These are phyloP conservation scores for Aspidoscelis tigris DNA, from an alignment of 2,113 vertebrate species.

Conservation along the genomic window DNA sequence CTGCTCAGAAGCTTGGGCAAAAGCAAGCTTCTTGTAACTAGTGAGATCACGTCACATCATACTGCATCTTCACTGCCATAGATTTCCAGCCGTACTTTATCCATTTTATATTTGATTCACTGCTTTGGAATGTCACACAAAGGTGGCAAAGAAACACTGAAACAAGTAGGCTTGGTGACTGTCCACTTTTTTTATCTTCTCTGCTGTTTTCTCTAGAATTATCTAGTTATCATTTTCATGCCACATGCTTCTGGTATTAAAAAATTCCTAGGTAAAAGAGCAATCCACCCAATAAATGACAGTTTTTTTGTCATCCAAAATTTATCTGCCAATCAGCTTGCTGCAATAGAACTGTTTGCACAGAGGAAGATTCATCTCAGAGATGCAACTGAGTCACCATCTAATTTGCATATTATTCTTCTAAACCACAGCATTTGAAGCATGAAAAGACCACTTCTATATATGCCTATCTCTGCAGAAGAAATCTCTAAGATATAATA, in stretches of 20 bases:
- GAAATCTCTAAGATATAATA: constrained; percentile 17
- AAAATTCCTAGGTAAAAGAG: neutral
- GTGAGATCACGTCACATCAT: neutral
- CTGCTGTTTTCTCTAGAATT: neutral
- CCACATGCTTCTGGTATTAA: neutral
- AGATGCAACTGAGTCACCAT: neutral
- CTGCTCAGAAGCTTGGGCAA: neutral
- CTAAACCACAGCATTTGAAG: neutral
- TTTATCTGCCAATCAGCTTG: neutral
- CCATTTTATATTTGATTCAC: no score
- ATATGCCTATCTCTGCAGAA: constrained; percentile 13
- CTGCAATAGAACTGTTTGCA: neutral
- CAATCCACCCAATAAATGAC: neutral
- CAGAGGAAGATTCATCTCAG: neutral
- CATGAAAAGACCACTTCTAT: constrained; percentile 11
- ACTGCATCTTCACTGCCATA: no score
- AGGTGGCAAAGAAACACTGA: no score
- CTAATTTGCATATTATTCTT: neutral
- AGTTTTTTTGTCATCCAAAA: neutral
- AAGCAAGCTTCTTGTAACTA: neutral
- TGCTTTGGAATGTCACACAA: no score
- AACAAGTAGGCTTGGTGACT: no score
- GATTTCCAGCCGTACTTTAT: no score
- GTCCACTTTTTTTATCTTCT: neutral
- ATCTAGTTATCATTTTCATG: neutral